Percentiles rank a stretch among this genome's conserved stretches.
These are phyloP conservation scores for Hypena proboscidalis DNA, from an alignment of 2,888 invertebrate species.

Conservation along the genomic window DNA sequence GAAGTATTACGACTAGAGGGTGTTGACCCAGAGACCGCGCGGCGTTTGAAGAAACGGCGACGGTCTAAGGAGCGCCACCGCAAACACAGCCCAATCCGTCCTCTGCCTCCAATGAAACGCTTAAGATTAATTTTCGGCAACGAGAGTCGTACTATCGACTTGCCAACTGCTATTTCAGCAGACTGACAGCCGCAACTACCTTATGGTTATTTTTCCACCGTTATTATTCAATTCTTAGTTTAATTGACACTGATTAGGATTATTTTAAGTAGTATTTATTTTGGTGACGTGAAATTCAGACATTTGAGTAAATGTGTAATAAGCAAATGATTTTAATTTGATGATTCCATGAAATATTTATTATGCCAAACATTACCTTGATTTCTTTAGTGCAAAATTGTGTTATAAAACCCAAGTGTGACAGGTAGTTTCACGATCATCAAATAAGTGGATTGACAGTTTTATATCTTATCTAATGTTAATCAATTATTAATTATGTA, in stretches of 20 bases:
- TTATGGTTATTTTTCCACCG: slow-evolving; percentile 81
- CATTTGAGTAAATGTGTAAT: slow-evolving; percentile 73
- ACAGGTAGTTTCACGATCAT: slow-evolving; percentile 30
- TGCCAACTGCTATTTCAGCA: slow-evolving; percentile 90
- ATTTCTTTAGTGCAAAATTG: slow-evolving; percentile 50
- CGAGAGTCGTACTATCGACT: slow-evolving; percentile 94
- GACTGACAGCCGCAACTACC: slow-evolving; percentile 80
- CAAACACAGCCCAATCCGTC: slow-evolving; percentile 82
- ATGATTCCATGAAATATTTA: slow-evolving; percentile 73
- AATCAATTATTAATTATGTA: slow-evolving; percentile 15
- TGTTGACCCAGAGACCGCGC: slow-evolving; percentile 84
- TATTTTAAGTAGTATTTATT: slow-evolving; percentile 82
- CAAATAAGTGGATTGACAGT: slow-evolving; percentile 34
- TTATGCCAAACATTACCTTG: slow-evolving; percentile 58
- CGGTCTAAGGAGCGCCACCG: slow-evolving; percentile 78
- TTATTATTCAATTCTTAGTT: slow-evolving; percentile 82
- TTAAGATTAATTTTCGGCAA: slow-evolving; percentile 95
- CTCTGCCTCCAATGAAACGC: slow-evolving; percentile 92
- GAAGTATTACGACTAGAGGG: slow-evolving; percentile 94
- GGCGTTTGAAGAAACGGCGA: slow-evolving; percentile 84
- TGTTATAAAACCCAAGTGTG: slow-evolving; percentile 22
- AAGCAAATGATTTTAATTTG: slow-evolving; percentile 69
- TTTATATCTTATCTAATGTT: slow-evolving; percentile 22
- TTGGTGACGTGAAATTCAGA: slow-evolving; percentile 72
- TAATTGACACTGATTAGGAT: slow-evolving; percentile 82